Base-by-base conservation (phyloP, 1,140 invertebrate genomes). In the Meteorus sp. region DNA sequence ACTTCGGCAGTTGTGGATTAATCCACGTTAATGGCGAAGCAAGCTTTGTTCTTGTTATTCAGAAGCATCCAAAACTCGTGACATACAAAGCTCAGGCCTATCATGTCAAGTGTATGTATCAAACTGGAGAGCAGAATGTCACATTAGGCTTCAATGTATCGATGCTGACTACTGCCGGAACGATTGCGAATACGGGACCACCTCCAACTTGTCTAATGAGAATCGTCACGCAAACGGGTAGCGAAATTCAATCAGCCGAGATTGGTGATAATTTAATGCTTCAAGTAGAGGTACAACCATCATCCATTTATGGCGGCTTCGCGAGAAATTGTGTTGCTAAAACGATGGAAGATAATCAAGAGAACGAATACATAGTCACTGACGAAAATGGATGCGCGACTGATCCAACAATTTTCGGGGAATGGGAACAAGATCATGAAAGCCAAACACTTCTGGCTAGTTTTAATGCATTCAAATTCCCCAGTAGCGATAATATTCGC, bases 401-500 rank as follows among this genome's bases (percentile, higher is more conserved):
- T 0, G 94, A 96, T 80, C 89, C 92, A 2, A 88, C 86, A 13
- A 95, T 96, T 69, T 96, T 96, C 68, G 93, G 92, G 13, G 93
- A 96, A 73, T 97, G 94, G 94, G 88, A 93, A 63, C 88, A 92
- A 62, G 91, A 92, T 70, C 84, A 88, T 3, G 90, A 93, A 29
- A 89, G 88, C 8, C 90, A 91, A 72, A 86, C 90, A 8, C 77
- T 97, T 17, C 81, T 90, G 69, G 93, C 93, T 35, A 86, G 88
- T 59, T 96, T 97, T 74, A 95, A 95, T 74, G 94, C 94, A 3
- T 97, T 97, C 75, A 97, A 97, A 75, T 97, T 97, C 85, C 94
- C 94, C 0, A 93, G 90, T 59, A 94, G 92, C 68, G 94, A 95
- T 68, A 95, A 94, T 71, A 93, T 97, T 66, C 82, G 93, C 76